These are phyloP conservation scores for Andrena dorsata DNA, from an alignment of 2,888 invertebrate species.

Conservation along the genomic window DNA sequence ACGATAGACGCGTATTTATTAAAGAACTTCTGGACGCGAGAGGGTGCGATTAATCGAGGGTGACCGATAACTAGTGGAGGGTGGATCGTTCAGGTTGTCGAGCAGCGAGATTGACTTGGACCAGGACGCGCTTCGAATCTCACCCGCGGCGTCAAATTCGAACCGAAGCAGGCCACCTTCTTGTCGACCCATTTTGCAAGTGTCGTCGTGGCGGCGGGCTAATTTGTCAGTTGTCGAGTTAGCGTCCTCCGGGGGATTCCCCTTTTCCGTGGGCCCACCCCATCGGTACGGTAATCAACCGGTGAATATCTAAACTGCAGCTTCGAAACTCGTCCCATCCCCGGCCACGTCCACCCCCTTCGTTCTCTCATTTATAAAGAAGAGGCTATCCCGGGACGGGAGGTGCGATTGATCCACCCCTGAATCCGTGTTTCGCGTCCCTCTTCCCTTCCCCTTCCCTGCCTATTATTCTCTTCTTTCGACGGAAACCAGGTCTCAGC, in stretches of 20 bases:
- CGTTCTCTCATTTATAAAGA: conserved; percentile 83
- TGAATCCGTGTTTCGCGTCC: conserved; percentile 26
- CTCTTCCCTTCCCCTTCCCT: background rate
- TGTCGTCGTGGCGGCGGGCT: conserved; percentile 84
- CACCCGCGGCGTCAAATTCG: conserved; percentile 73
- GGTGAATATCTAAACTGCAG: conserved; percentile 84
- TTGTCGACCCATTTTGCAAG: conserved; percentile 85
- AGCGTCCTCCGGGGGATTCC: conserved; percentile 83
- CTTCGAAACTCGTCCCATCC: conserved; percentile 75
- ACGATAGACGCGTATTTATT: background rate
- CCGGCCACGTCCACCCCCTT: conserved; percentile 62
- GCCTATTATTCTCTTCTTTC: conserved; percentile 34
- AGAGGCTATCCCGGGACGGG: conserved; percentile 73
- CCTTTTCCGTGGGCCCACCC: conserved; percentile 68
- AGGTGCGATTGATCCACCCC: conserved; percentile 81
- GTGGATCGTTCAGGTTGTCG: conserved; percentile 62
- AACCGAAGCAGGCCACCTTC: conserved; percentile 76
- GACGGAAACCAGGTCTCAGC: background rate
- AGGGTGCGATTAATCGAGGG: conserved; percentile 40
- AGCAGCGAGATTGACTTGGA: conserved; percentile 61
- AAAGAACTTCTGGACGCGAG: no score
- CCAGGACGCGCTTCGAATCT: conserved; percentile 60
- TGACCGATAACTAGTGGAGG: conserved; percentile 59
- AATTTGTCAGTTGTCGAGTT: conserved; percentile 85
- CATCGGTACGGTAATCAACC: conserved; percentile 83